Evolutionary conservation across 2,797 vertebrate species (phyloP).

Genomic region (Mormyrops attenuatus): DNA sequence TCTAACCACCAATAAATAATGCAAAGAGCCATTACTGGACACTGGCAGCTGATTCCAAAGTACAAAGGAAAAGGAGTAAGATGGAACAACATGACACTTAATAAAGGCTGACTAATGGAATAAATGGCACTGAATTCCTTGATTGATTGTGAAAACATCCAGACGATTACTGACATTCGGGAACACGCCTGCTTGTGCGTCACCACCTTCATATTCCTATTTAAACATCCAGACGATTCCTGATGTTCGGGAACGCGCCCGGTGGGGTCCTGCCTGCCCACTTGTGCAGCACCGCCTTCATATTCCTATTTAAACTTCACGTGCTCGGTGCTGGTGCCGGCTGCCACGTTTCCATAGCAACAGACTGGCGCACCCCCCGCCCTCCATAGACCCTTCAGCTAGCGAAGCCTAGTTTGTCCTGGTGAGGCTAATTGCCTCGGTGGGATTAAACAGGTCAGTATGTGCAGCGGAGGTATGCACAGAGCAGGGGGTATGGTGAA

Average conservation of each 20-base stretch:
- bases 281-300: neutral
- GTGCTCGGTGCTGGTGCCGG: neutral
- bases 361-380: neutral
- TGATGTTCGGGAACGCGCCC: neutral
- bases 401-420: neutral
- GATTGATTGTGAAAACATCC: neutral
- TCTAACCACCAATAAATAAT: neutral
- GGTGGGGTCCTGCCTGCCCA: neutral
- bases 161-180: neutral
- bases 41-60: neutral
- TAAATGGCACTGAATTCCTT: neutral
- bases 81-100: neutral
- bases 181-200: neutral
- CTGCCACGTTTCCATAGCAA: neutral
- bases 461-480: neutral
- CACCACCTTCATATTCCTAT: no score
- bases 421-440: neutral
- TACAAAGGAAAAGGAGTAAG: neutral
- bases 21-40: neutral
- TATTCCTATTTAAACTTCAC: neutral
- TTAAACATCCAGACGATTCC: no score
- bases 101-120: neutral
- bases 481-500: neutral
- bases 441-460: neutral
- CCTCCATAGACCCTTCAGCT: neutral